These are phyloP conservation scores for Pomacea maculata DNA, from an alignment of 1,140 invertebrate genomes.

Conservation along the genomic window DNA sequence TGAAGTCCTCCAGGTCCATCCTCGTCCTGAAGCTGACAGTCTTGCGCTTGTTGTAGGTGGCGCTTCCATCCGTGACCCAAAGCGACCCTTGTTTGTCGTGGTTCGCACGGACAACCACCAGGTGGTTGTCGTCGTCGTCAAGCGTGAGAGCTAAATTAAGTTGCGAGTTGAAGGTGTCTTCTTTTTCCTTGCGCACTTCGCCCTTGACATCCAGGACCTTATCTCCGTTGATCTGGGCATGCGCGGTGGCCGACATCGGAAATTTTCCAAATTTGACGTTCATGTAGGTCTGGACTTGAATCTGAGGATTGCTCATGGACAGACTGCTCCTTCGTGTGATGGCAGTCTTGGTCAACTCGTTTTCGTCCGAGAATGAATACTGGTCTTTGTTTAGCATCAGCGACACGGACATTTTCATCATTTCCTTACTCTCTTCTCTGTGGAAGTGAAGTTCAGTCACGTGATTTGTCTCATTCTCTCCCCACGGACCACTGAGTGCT, in stretches of 20 bases:
- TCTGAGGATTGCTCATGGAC: background rate
- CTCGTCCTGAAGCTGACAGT: background rate
- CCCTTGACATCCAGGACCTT: background rate
- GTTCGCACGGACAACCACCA: background rate
- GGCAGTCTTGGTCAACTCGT: background rate
- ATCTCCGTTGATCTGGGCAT: background rate
- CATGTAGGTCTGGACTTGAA: background rate
- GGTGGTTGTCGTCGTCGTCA: background rate
- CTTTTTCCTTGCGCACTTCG: background rate
- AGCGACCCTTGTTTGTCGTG: slow-evolving; percentile 6
- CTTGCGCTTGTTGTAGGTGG: slow-evolving; percentile 4
- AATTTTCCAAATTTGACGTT: background rate
- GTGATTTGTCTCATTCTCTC: slow-evolving; percentile 4
- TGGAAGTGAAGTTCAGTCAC: background rate
- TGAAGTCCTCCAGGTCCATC: background rate
- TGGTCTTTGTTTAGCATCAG: slow-evolving; percentile 3
- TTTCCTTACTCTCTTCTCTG: background rate
- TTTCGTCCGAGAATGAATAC: background rate
- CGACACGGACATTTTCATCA: background rate
- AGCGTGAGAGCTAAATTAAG: background rate
- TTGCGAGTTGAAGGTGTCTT: background rate
- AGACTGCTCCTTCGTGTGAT: background rate
- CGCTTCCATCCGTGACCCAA: slow-evolving; percentile 16
- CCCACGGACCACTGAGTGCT: slow-evolving; percentile 11
- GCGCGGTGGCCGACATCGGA: background rate